Base-by-base conservation (phyloP, 2,888 invertebrate genomes). In the Muscina levida region DNA sequence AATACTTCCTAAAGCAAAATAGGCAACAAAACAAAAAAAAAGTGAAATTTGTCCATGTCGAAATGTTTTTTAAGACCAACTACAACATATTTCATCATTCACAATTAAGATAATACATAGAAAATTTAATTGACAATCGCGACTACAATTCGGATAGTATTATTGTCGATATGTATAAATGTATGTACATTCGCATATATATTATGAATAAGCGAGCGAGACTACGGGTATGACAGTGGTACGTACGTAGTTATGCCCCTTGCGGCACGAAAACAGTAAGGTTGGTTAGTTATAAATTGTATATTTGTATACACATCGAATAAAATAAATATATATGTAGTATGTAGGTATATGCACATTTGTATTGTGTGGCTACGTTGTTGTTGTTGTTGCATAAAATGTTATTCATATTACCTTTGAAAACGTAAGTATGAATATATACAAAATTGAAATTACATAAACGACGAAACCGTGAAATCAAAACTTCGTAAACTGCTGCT, bases 391-490 rank as follows among this genome's bases (percentile, higher is more conserved):
- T 31, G 31, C 31, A 31, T 31, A 31, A 31, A 8, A 31, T 3
- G 4, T 31, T 31, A 31, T 31, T 5, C 3, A n/a, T n/a, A n/a
- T n/a, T n/a, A 31, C 31, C 31, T 31, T 31, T 31, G 8, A 31
- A 31, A 31, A 48, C 48, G 17, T 48, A 48, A 5, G 15, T 48
- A 48, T 17, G 48, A 2, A 48, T 48, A 8, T 48, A 53, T 24
- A 53, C 46, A 65, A 15, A n/a, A 53, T 68, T 68, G 15, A 53
- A 51, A 68, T 68, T 68, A 68, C 53, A 68, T 68, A 68, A 68
- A 53, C 65, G 53, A 53, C 24, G 13, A 65, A 65, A 65, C 65
- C 65, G 46, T 65, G 46, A 65, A 65, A 65, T 46, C 24, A 65
- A 65, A 65, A 44, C 44, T 4, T 22, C 1, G 62, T 22, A 65